Percentiles rank a stretch among this genome's conserved stretches.
phyloP scores from a whole-genome alignment of 92 coral and sea anemone genomes.

The Porites divaricata region DNA sequence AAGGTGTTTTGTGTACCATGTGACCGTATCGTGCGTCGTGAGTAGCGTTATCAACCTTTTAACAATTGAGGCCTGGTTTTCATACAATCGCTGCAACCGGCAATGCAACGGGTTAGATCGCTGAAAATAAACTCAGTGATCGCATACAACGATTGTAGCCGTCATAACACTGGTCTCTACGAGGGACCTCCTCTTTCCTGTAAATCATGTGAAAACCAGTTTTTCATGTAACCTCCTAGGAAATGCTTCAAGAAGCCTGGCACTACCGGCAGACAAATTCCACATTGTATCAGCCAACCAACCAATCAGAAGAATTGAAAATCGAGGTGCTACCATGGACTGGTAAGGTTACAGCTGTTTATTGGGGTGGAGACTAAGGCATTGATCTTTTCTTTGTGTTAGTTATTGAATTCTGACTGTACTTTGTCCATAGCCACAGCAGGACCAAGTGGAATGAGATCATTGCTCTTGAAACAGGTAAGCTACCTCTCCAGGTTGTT shows the following conservation, averaged over 20 bases:
- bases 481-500: neutral
- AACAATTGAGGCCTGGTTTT: too few relatives aligned
- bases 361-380: neutral
- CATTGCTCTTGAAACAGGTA: constrained; percentile 80
- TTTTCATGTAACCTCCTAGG: constrained; percentile 35
- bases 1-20: too few relatives aligned
- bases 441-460: constrained; percentile 87
- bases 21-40: too few relatives aligned
- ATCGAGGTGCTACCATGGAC: constrained; percentile 94
- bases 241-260: constrained; percentile 93
- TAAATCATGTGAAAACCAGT: too few relatives aligned
- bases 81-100: too few relatives aligned
- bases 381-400: neutral
- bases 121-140: too few relatives aligned
- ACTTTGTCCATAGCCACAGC: constrained; percentile 60
- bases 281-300: constrained; percentile 59
- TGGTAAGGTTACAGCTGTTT: constrained; percentile 46
- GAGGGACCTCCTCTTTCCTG: too few relatives aligned
- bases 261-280: constrained; percentile 84
- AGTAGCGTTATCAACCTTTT: too few relatives aligned
- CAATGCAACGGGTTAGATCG: too few relatives aligned
- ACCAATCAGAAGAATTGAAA: constrained; percentile 36
- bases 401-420: neutral
- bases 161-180: too few relatives aligned
- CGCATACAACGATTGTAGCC: too few relatives aligned